Percentiles rank a stretch among this genome's conserved stretches.
Evolutionary conservation across 2,797 vertebrate genomes (phyloP).

Genomic region (Leptodactylus fallax): DNA sequence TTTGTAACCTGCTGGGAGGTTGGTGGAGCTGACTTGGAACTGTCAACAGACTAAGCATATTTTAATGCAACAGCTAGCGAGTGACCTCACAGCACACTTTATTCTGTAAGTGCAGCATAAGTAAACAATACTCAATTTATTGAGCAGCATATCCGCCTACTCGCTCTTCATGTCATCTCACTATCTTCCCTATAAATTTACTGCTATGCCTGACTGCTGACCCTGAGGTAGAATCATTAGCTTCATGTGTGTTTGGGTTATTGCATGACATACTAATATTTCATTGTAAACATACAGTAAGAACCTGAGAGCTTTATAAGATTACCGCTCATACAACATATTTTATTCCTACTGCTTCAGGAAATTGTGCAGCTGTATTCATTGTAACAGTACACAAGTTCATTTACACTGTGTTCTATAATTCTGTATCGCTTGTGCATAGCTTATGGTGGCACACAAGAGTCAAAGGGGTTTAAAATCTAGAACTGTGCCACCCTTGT

Average conservation of each 20-base stretch:
- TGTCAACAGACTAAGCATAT: slow-evolving; percentile 11
- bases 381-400: background rate
- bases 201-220: background rate
- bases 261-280: background rate
- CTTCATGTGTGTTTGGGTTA: slow-evolving; percentile 1
- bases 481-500: background rate
- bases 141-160: background rate
- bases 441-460: background rate
- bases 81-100: background rate
- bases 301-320: background rate
- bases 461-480: background rate
- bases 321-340: background rate
- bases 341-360: background rate
- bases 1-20: slow-evolving; percentile 26
- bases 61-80: slow-evolving; percentile 64
- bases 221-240: background rate
- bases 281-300: background rate
- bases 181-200: background rate
- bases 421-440: background rate
- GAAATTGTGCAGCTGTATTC: background rate
- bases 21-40: slow-evolving; percentile 37
- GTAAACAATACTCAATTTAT: slow-evolving; percentile 16
- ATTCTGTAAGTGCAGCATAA: background rate
- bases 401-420: background rate
- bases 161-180: background rate